Evolutionary conservation across 2,888 invertebrate species (phyloP).

Genomic region (Papilio demoleus): DNA sequence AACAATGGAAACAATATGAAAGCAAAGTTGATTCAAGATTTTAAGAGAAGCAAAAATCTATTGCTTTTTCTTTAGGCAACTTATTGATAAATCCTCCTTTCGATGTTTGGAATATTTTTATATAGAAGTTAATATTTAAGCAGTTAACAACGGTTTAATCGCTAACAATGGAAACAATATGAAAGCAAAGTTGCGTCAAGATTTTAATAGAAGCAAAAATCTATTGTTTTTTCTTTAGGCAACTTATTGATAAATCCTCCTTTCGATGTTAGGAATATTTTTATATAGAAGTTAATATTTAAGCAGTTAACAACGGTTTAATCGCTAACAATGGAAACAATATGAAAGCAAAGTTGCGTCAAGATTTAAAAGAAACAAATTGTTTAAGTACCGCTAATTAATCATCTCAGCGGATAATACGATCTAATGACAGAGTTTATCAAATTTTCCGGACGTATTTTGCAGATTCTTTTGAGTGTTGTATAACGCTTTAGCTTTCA

Average conservation of each 20-base stretch:
- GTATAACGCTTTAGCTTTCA: neutral
- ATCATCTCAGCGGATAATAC: constrained; percentile 35
- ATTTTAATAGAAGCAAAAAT: neutral
- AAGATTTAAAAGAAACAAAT: constrained; percentile 32
- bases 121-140: neutral
- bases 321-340: neutral
- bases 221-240: neutral
- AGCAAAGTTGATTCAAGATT: neutral
- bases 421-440: constrained; percentile 32
- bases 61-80: neutral
- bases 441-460: constrained; percentile 26
- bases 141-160: neutral
- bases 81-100: neutral
- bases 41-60: neutral
- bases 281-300: neutral
- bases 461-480: constrained; percentile 21
- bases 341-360: neutral
- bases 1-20: neutral
- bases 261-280: neutral
- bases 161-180: neutral
- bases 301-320: neutral
- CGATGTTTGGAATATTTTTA: neutral
- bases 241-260: neutral
- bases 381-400: constrained; percentile 31
- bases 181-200: neutral